phyloP scores from a whole-genome alignment of 2,113 vertebrate species.

The Scalopus aquaticus region DNA sequence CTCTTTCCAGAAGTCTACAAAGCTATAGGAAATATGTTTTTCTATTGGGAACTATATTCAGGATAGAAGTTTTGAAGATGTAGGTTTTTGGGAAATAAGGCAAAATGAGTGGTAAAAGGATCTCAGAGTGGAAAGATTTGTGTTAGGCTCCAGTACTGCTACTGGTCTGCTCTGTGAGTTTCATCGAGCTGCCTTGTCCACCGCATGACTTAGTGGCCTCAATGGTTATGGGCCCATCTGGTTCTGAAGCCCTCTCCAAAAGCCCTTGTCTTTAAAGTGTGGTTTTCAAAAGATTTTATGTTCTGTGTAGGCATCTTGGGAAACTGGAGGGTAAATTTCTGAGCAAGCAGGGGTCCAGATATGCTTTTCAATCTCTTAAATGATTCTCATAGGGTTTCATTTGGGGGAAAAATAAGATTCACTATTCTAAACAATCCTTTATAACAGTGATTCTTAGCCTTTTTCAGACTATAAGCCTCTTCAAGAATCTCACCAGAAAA shows the following conservation, averaged over 20 bases:
- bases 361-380: not conserved
- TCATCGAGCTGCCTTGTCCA: rapidly evolving
- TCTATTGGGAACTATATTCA: not conserved
- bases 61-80: not conserved
- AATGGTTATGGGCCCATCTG: not conserved
- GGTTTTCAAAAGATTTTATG: not conserved
- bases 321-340: not conserved
- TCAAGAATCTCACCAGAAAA: not conserved
- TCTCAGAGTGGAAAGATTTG: not conserved
- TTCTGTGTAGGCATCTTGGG: not conserved
- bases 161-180: not conserved
- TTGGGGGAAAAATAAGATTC: not conserved
- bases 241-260: not conserved
- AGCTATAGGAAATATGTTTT: slow-evolving; percentile 13
- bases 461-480: not conserved
- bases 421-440: not conserved
- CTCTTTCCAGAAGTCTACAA: slow-evolving; percentile 24
- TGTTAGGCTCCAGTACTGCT: not conserved
- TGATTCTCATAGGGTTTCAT: not conserved
- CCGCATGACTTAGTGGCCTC: not conserved
- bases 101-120: not conserved
- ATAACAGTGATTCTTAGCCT: not conserved
- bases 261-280: not conserved
- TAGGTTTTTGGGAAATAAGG: not conserved
- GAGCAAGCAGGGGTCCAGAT: not conserved